Evolutionary conservation across 2,888 invertebrate species (phyloP).

Genomic region (Pimpla rufipes): DNA sequence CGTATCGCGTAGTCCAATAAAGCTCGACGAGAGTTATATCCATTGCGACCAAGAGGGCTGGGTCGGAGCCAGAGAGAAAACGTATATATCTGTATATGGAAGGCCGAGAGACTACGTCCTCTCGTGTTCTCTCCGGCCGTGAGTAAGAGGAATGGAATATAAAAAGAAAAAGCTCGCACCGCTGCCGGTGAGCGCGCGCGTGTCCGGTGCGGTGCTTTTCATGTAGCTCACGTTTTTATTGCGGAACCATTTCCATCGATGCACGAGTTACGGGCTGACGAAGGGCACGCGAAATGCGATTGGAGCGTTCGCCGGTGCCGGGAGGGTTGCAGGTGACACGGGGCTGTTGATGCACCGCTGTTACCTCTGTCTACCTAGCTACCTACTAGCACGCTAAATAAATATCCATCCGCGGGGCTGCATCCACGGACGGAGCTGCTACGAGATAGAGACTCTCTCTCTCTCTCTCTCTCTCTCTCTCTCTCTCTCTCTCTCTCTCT

Average conservation of each 20-base stretch:
- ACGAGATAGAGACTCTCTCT: neutral
- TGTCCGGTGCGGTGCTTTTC: constrained; percentile 55
- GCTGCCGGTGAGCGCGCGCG: constrained; percentile 38
- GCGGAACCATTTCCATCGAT: constrained; percentile 54
- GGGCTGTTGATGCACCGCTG: constrained; percentile 25
- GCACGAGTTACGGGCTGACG: constrained; percentile 53
- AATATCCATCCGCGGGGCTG: constrained; percentile 58
- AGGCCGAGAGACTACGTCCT: constrained; percentile 6
- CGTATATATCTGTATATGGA: neutral
- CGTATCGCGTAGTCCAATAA: constrained; percentile 69
- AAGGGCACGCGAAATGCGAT: constrained; percentile 57
- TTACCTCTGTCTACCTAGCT: neutral
- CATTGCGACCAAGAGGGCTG: constrained; percentile 13
- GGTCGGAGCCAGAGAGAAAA: neutral
- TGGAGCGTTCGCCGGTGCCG: constrained; percentile 12
- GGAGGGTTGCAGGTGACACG: constrained; percentile 34
- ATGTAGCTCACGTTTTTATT: constrained; percentile 66
- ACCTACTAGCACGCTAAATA: constrained; percentile 60
- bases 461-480: too few relatives aligned
- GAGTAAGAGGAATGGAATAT: constrained; percentile 48
- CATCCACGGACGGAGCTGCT: constrained; percentile 33
- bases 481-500: too few relatives aligned
- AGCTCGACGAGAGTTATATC: constrained; percentile 59
- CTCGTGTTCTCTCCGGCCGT: constrained; percentile 40
- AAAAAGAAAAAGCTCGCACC: constrained; percentile 33